A percentile compares a stretch with the other conserved stretches of the same genome.
These are phyloP conservation scores for Casuarius casuarius DNA, from an alignment of 2,113 vertebrate genomes.

Conservation along the genomic window DNA sequence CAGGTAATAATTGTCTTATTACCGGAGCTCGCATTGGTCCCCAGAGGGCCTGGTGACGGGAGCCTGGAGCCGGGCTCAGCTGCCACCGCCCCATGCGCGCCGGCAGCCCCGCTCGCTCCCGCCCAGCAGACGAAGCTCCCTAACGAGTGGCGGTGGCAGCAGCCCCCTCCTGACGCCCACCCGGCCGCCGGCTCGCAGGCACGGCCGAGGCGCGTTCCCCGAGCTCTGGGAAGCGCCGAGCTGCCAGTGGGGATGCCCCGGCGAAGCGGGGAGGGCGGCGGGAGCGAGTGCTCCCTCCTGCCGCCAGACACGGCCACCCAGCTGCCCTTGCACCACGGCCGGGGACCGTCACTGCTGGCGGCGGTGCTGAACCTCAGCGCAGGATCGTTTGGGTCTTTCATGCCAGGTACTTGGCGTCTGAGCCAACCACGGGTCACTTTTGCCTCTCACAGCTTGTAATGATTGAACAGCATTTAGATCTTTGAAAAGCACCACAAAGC, in stretches of 20 bases:
- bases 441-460: neutral
- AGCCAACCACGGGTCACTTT: neutral
- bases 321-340: no score
- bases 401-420: neutral
- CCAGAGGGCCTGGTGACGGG: neutral
- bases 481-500: neutral
- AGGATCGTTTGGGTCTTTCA: neutral
- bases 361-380: neutral
- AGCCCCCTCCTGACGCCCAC: neutral
- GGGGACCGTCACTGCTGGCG: neutral
- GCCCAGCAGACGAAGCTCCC: neutral
- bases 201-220: neutral
- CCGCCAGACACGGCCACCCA: no score
- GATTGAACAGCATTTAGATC: neutral
- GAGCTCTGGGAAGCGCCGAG: no score
- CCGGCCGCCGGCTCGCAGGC: neutral
- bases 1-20: neutral
- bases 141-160: no score
- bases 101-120: rapidly evolving
- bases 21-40: neutral
- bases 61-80: neutral
- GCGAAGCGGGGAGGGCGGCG: no score
- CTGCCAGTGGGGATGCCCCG: no score
- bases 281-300: no score
- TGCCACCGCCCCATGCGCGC: neutral